These are phyloP conservation scores for Otis tarda DNA, from an alignment of 2,113 vertebrate species.

Conservation along the genomic window DNA sequence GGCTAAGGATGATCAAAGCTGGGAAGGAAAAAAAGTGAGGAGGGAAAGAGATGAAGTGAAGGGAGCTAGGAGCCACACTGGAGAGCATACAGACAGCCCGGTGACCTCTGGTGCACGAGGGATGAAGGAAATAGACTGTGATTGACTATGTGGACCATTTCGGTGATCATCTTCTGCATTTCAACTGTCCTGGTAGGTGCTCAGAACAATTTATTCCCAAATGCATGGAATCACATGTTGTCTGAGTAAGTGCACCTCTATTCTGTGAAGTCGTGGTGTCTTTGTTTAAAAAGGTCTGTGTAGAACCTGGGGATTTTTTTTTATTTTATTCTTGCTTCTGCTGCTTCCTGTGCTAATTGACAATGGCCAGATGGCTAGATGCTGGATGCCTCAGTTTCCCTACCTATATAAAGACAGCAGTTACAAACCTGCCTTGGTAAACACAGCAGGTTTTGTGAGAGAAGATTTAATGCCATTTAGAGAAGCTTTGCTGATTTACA, in stretches of 20 bases:
- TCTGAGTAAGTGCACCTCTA: background rate
- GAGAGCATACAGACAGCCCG: background rate
- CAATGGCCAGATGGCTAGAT: background rate
- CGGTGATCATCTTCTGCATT: conserved; percentile 42
- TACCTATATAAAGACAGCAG: background rate
- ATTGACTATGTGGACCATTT: conserved; percentile 56
- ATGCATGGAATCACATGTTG: background rate
- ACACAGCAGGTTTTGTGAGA: background rate
- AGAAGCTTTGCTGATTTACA: background rate
- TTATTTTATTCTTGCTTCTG: background rate
- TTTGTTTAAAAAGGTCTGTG: background rate
- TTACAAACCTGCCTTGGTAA: background rate
- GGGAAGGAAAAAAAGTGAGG: background rate
- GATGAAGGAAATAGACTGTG: conserved; percentile 16
- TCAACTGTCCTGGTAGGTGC: conserved; percentile 43
- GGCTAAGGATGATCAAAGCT: conserved; percentile 16
- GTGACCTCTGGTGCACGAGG: background rate
- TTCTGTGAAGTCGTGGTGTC: background rate
- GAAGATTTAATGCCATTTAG: background rate
- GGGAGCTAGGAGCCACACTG: background rate
- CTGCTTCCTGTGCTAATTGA: background rate
- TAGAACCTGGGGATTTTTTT: background rate
- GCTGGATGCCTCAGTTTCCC: background rate
- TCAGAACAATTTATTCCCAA: background rate
- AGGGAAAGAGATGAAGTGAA: conserved; percentile 14